Conservation (phyloP, 2,797 vertebrate genomes). For the Lophius americanus region DNA sequence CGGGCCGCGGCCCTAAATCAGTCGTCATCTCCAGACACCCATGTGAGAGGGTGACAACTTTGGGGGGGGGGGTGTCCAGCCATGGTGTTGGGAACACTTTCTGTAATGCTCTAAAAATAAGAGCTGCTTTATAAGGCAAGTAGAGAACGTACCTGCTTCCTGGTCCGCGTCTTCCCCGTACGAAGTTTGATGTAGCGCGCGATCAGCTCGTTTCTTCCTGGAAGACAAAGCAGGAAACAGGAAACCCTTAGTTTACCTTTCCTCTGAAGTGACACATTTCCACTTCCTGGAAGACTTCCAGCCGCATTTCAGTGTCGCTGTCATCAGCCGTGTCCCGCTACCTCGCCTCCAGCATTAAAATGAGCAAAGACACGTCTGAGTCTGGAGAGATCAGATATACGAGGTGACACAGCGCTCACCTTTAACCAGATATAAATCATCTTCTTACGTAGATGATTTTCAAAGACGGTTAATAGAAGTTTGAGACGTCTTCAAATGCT, state of each 20-base stretch:
- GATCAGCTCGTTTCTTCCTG: constrained; percentile 90
- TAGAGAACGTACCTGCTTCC: constrained; percentile 86
- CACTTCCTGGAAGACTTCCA: background rate
- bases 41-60: constrained; percentile 13
- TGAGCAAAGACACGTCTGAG: background rate
- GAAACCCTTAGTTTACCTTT: background rate
- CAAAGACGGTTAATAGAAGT: too few relatives aligned
- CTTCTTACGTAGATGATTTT: too few relatives aligned
- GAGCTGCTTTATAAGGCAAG: constrained; percentile 28
- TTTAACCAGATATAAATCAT: background rate
- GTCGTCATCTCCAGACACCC: constrained; percentile 53
- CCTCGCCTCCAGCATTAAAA: background rate
- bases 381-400: background rate
- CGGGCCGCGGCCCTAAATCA: constrained; percentile 75
- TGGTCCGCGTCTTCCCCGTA: constrained; percentile 89
- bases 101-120: constrained; percentile 64
- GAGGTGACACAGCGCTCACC: background rate
- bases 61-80: background rate
- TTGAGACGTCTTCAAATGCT: too few relatives aligned
- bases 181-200: constrained; percentile 91
- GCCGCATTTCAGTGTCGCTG: background rate
- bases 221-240: constrained; percentile 14
- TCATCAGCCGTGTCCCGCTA: too few relatives aligned
- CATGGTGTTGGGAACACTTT: constrained; percentile 44
- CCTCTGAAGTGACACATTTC: background rate